Conservation (phyloP, 2,888 invertebrate species). For the Cryptus armator region DNA sequence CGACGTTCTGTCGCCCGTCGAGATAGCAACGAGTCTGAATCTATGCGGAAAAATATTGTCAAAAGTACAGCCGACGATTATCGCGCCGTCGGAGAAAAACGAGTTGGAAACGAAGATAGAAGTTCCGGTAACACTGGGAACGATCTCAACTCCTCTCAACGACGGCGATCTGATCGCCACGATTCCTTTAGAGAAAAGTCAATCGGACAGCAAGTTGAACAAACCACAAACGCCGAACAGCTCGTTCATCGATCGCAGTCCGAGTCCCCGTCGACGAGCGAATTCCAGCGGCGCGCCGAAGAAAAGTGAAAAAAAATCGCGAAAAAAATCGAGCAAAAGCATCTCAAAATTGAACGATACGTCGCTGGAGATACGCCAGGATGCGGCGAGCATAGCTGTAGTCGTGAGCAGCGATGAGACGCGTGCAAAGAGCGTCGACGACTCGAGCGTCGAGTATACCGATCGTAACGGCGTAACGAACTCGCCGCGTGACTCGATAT, state of each 20-base stretch:
- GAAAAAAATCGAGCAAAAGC: conserved; percentile 86
- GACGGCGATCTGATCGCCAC: conserved; percentile 75
- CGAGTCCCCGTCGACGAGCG: conserved; percentile 82
- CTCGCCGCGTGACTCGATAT: conserved; percentile 62
- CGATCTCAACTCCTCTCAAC: conserved; percentile 17
- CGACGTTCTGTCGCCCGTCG: conserved; percentile 86
- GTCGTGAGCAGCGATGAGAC: conserved; percentile 78
- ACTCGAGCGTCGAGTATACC: conserved; percentile 77
- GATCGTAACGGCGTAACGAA: conserved; percentile 61
- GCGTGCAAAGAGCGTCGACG: conserved; percentile 81
- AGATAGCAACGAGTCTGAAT: conserved; percentile 89
- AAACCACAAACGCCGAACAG: conserved; percentile 80
- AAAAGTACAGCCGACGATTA: conserved; percentile 90
- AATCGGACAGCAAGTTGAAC: conserved; percentile 89
- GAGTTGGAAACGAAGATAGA: conserved; percentile 72
- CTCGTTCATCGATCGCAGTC: conserved; percentile 79
- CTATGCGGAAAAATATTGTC: conserved; percentile 91
- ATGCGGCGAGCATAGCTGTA: conserved; percentile 78
- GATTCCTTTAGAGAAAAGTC: conserved; percentile 88
- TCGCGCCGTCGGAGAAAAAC: conserved; percentile 82
- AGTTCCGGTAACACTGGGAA: not conserved
- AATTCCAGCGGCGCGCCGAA: conserved; percentile 84
- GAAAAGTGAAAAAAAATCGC: conserved; percentile 87
- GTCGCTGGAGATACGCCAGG: conserved; percentile 72
- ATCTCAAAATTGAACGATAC: conserved; percentile 80